Evolutionary conservation across 2,797 vertebrate species (phyloP).

Genomic region (Sebastiscus albofasciatus): DNA sequence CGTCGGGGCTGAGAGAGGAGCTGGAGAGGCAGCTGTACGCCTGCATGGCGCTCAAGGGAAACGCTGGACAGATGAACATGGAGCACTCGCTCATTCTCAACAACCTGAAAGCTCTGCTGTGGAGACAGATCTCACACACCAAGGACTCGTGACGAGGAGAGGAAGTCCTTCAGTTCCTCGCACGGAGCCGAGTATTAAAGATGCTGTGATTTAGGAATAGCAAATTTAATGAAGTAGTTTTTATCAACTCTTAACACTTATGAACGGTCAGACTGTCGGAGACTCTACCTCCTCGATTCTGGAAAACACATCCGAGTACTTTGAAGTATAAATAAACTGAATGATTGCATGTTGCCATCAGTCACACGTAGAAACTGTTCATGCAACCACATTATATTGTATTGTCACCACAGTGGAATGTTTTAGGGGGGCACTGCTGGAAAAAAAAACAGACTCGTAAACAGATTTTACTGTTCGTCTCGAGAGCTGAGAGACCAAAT

Average conservation of each 20-base stretch:
- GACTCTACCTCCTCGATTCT: slow-evolving; percentile 32
- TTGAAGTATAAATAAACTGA: background rate
- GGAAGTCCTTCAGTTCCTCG: background rate
- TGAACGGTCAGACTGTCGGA: slow-evolving; percentile 5
- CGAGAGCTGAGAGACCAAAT: background rate
- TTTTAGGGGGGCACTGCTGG: slow-evolving; percentile 1
- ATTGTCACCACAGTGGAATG: slow-evolving; percentile 38
- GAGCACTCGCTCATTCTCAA: slow-evolving; percentile 98
- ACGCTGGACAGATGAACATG: slow-evolving; percentile 97
- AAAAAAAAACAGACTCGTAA: background rate
- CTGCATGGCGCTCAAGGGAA: slow-evolving; percentile 93
- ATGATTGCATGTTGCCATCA: slow-evolving; percentile 44
- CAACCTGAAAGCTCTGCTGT: slow-evolving; percentile 97
- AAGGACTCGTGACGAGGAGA: slow-evolving; percentile 89
- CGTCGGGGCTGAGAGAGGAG: slow-evolving; percentile 90
- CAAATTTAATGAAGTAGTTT: slow-evolving; percentile 36
- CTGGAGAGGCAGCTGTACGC: slow-evolving; percentile 96
- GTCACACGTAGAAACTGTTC: slow-evolving; percentile 8
- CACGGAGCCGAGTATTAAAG: background rate
- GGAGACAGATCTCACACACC: slow-evolving; percentile 99
- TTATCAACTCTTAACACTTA: slow-evolving; percentile 14
- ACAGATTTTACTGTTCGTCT: slow-evolving; percentile 6
- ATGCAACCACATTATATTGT: slow-evolving; percentile 7
- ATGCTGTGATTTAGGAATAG: slow-evolving; percentile 60
- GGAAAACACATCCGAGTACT: background rate